Evolutionary conservation across 2,888 invertebrate species (phyloP), one percentile per base, ranked within the genome.

Genomic region (Caenorhabditis sp.): DNA sequence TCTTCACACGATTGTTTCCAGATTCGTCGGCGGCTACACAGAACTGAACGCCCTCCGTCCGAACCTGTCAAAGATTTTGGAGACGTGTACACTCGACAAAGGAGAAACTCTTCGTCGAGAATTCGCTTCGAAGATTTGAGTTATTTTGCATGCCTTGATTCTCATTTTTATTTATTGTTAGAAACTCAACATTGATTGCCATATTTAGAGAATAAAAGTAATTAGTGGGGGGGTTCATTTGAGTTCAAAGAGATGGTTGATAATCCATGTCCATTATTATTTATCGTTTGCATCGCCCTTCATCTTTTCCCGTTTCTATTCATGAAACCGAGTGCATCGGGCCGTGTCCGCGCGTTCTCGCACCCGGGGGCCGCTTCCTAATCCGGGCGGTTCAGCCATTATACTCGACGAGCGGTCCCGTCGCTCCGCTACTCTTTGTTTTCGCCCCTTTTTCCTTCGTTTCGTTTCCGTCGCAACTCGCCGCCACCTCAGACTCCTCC

Each of bases 21-120:
- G 84, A 56, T 86, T 86, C 40, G 78, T 86, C 18, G 86, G 86
- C 18, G 86, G 86, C 44, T 86, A 86, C 70, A 79, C 83, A 15
- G 84, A 86, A 62, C 58, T 85, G 35, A 76, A 85, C 37, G 83
- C 82, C 18, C 65, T 80, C 1, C 64, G 82, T 40, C 76, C 78
- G 32, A 83, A 85, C 61, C 69, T 86, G 5, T 24, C 53, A 5
- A 71, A 78, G 55, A 58, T 84, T 55, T 9, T 86, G 55, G 82
- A 84, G 47, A 71, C 82, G 35, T 86, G 86, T 51, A 83, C 84
- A 40, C 26, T 76, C 20, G 82, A 84, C 61, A 68, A 74, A 2
- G 82, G 82, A 50, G 78, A 82, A 51, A 82, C 82, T 9, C 37
- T 82, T n/a, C 50, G 61, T n/a, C 32, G 74, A 11, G 82, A 82